These are phyloP conservation scores for Linurgus olivaceus DNA, from an alignment of 2,797 vertebrate species.

Conservation along the genomic window DNA sequence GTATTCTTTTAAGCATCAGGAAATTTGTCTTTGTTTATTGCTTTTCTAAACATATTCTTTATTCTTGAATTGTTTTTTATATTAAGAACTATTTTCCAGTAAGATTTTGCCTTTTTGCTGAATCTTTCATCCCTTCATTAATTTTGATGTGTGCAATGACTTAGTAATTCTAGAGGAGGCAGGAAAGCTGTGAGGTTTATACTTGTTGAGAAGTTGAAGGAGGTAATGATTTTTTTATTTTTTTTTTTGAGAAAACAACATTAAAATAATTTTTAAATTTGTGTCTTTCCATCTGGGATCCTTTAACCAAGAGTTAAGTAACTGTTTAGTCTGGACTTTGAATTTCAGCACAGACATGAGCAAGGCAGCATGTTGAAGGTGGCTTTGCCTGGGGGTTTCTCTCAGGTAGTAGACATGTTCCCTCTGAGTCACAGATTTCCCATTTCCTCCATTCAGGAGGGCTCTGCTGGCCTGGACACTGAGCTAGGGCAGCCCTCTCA, in stretches of 20 bases:
- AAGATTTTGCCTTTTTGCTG: neutral
- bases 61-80: neutral
- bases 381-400: neutral
- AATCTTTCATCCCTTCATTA: slow-evolving; percentile 25
- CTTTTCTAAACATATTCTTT: neutral
- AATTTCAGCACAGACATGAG: neutral
- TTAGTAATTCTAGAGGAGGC: neutral
- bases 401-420: neutral
- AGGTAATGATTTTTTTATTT: neutral
- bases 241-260: neutral
- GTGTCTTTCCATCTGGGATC: neutral
- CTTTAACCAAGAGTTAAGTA: neutral
- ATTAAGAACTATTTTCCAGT: neutral
- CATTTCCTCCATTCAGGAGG: neutral
- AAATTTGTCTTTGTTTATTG: neutral
- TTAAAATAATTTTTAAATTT: neutral
- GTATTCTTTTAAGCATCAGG: neutral
- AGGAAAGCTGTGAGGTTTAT: neutral
- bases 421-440: neutral
- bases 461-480: neutral
- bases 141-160: neutral
- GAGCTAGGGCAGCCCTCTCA: neutral
- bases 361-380: neutral
- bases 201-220: slow-evolving; percentile 25
- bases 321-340: neutral